Evolutionary conservation across 1,140 invertebrate species (phyloP).

Genomic region (Conus ventricosus): DNA sequence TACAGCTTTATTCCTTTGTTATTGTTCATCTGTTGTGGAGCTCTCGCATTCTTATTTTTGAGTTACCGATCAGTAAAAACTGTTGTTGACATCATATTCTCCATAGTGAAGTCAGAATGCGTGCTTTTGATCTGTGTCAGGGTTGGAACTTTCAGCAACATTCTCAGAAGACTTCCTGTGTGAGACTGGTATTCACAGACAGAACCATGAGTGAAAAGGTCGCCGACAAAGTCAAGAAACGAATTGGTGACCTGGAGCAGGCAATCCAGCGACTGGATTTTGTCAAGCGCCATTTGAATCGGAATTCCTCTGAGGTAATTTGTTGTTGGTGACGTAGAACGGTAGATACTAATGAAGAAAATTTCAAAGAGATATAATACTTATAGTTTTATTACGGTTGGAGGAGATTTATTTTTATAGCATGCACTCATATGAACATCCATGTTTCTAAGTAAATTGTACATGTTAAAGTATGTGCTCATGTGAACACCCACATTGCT

Average conservation of each 20-base stretch:
- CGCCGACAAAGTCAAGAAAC: conserved; percentile 35
- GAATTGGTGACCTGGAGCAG: conserved; percentile 48
- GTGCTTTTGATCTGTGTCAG: not conserved
- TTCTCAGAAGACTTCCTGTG: not conserved
- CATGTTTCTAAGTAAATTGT: too few relatives aligned
- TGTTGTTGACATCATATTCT: too few relatives aligned
- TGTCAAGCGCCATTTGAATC: conserved; percentile 52
- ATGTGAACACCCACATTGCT: too few relatives aligned
- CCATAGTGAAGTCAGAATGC: too few relatives aligned
- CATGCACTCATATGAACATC: too few relatives aligned
- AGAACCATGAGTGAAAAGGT: conserved; percentile 8
- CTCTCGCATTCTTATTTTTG: too few relatives aligned
- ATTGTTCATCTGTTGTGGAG: too few relatives aligned
- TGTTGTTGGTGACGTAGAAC: too few relatives aligned
- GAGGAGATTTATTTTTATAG: too few relatives aligned
- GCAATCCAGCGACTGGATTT: conserved; percentile 52
- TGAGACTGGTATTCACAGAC: not conserved
- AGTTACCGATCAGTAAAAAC: not conserved
- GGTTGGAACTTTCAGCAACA: not conserved
- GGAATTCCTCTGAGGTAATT: conserved; percentile 55
- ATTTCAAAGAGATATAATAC: not conserved
- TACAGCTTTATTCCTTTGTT: too few relatives aligned
- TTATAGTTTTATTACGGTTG: not conserved
- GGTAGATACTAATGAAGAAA: too few relatives aligned
- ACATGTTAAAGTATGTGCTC: too few relatives aligned